Evolutionary conservation across 1,140 invertebrate genomes (phyloP).

Genomic region (Palaemon carinicauda): DNA sequence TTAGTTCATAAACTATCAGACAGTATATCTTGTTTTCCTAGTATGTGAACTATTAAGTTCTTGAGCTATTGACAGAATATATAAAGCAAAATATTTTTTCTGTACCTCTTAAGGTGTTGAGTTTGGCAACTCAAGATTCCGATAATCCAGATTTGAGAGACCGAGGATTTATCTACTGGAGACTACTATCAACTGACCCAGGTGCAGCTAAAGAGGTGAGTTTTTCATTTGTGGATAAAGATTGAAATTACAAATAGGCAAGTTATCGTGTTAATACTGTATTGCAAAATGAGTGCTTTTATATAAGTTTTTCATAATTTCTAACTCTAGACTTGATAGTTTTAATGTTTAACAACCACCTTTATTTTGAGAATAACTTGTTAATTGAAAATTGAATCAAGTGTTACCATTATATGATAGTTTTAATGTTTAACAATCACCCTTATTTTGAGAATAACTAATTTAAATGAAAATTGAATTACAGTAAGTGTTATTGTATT

Average conservation of each 20-base stretch:
- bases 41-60: too few species aligned
- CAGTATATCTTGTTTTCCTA: too few species aligned
- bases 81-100: not conserved
- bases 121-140: constrained; percentile 83
- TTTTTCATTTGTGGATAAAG: not conserved
- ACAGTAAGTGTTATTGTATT: too few species aligned
- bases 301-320: not conserved
- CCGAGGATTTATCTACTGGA: constrained; percentile 98
- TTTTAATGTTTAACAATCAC: too few species aligned
- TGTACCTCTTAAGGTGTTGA: constrained; percentile 48
- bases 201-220: constrained; percentile 91
- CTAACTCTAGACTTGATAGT: not conserved
- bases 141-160: constrained; percentile 99
- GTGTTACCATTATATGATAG: not conserved
- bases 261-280: too few species aligned
- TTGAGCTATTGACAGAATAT: too few species aligned
- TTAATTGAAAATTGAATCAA: not conserved
- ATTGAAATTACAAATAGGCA: too few species aligned
- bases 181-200: constrained; percentile 97
- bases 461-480: too few species aligned
- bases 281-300: not conserved
- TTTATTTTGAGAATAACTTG: not conserved
- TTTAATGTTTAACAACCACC: not conserved
- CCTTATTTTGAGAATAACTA: too few species aligned
- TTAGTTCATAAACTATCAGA: too few species aligned